Evolutionary conservation across 2,113 vertebrate genomes (phyloP).

Genomic region (Periophthalmodon schlosseri): DNA sequence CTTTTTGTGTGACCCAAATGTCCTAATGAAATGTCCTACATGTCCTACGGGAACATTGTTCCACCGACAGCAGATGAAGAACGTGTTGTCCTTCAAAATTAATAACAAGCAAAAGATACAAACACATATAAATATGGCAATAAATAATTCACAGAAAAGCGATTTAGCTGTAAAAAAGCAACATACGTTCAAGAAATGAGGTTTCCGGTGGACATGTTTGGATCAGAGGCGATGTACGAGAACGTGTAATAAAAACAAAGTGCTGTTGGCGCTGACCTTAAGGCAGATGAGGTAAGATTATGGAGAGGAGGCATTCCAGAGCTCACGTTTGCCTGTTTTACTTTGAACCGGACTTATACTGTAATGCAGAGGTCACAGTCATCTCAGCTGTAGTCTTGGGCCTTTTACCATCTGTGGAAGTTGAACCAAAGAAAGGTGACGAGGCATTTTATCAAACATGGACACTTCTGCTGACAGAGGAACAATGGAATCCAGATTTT

Average conservation of each 20-base stretch:
- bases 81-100: neutral
- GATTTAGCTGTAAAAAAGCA: too few relatives aligned
- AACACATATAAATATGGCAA: neutral
- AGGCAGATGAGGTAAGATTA: too few relatives aligned
- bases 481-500: slow-evolving; percentile 63
- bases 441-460: slow-evolving; percentile 47
- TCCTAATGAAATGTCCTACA: slow-evolving; percentile 51
- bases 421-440: slow-evolving; percentile 40
- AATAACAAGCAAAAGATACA: neutral
- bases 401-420: slow-evolving; percentile 35
- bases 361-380: slow-evolving; percentile 28
- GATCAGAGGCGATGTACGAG: neutral
- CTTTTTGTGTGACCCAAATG: slow-evolving; percentile 61
- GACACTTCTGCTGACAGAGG: slow-evolving; percentile 54
- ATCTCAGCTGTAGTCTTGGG: slow-evolving; percentile 23
- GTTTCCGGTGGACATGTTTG: neutral
- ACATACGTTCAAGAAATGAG: too few relatives aligned
- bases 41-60: neutral
- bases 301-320: neutral
- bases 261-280: too few relatives aligned
- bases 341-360: slow-evolving; percentile 32
- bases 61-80: neutral
- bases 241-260: neutral
- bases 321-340: slow-evolving; percentile 14
- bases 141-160: neutral